Conservation (phyloP, 2,888 invertebrate genomes). For the Aelia acuminata region DNA sequence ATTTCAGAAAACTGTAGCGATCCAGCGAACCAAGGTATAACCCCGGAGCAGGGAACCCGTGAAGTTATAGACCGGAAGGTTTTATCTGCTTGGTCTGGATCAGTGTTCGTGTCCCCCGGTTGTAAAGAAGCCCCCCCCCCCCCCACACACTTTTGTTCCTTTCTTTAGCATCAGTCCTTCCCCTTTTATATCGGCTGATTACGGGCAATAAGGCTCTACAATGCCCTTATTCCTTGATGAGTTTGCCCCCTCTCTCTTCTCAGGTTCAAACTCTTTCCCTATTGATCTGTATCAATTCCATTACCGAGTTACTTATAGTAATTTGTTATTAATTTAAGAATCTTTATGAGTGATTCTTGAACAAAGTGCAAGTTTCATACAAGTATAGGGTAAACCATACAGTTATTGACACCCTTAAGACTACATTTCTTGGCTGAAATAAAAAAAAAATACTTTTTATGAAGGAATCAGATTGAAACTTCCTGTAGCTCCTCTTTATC, state of each 20-base stretch:
- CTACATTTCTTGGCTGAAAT: too few relatives aligned
- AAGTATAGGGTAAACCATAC: too few relatives aligned
- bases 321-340: not conserved
- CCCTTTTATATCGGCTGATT: constrained; percentile 15
- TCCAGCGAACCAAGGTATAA: not conserved
- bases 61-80: not conserved
- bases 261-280: not conserved
- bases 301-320: not conserved
- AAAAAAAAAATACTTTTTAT: too few relatives aligned
- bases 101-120: constrained; percentile 5
- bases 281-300: constrained; percentile 7
- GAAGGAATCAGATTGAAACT: too few relatives aligned
- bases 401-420: too few relatives aligned
- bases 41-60: too few relatives aligned
- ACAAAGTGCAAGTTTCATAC: too few relatives aligned
- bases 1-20: constrained; percentile 49
- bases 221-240: constrained; percentile 32
- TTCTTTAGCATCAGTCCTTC: constrained; percentile 36
- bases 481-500: too few relatives aligned
- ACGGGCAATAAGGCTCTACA: constrained; percentile 3
- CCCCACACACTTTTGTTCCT: constrained; percentile 20
- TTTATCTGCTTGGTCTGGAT: constrained; percentile 31
- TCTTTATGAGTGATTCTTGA: too few relatives aligned
- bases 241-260: not conserved
- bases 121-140: constrained; percentile 29